A percentile compares a stretch with the other conserved stretches of the same genome.
phyloP scores from a whole-genome alignment of 37 sponge, comb jelly and placozoan species.

The Agelas oroides region DNA sequence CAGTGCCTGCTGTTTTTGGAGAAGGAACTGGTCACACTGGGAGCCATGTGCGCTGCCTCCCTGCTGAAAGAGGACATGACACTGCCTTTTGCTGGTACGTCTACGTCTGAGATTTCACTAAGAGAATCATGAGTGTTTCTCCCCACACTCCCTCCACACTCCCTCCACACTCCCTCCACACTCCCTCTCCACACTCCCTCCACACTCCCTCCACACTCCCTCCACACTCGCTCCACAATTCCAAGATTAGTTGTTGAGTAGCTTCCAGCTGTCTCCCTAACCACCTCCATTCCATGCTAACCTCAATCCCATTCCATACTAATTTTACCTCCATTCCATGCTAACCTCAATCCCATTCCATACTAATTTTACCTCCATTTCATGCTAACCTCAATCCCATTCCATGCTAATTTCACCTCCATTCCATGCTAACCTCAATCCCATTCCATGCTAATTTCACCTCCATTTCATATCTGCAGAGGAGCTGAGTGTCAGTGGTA shows the following conservation, averaged over 20 bases:
- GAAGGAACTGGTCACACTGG: slow-evolving; percentile 84
- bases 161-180: neutral
- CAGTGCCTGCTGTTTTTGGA: slow-evolving; percentile 76
- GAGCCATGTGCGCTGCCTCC: slow-evolving; percentile 79
- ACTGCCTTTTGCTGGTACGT: slow-evolving; percentile 68
- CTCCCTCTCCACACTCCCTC: no score
- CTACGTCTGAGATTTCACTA: no score
- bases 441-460: neutral
- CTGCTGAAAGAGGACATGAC: slow-evolving; percentile 64
- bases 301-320: neutral
- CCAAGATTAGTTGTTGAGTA: no score
- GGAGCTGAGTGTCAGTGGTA: slow-evolving; percentile 55
- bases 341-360: no score
- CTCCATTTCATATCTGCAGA: slow-evolving; percentile 32
- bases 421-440: neutral
- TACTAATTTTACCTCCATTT: neutral
- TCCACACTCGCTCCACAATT: no score
- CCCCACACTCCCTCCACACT: neutral
- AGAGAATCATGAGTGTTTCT: no score
- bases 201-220: no score
- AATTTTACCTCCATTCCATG: neutral
- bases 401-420: neutral
- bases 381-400: neutral
- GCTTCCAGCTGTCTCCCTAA: no score
- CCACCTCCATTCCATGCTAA: neutral